Evolutionary conservation across 2,113 vertebrate genomes (phyloP).

Genomic region (Mobula birostris): DNA sequence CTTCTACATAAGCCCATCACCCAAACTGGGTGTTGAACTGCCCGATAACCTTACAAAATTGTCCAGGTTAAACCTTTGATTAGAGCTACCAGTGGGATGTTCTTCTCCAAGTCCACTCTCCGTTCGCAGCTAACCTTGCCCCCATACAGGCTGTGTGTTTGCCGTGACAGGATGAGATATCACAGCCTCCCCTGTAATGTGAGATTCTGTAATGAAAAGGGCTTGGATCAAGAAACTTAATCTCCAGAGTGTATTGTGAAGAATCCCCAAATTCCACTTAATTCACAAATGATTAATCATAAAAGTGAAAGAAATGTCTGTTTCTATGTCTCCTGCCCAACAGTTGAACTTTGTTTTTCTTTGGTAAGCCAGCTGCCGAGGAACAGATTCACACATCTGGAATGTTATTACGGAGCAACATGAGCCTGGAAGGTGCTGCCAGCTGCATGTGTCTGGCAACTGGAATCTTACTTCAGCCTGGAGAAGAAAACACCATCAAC

Average conservation of each 20-base stretch:
- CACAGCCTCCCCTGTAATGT: background rate
- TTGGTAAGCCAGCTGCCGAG: background rate
- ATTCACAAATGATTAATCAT: background rate
- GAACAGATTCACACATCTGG: background rate
- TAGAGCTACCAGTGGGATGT: background rate
- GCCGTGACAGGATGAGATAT: background rate
- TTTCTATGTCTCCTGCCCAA: background rate
- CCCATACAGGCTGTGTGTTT: too few relatives aligned
- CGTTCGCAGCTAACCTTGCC: background rate
- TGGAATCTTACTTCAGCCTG: background rate
- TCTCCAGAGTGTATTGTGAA: background rate
- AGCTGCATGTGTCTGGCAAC: background rate
- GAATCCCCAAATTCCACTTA: background rate
- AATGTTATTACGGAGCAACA: background rate
- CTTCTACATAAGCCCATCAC: too few relatives aligned
- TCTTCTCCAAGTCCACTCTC: background rate
- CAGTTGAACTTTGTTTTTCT: background rate
- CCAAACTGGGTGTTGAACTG: too few relatives aligned
- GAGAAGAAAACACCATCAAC: background rate
- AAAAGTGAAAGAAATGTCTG: background rate
- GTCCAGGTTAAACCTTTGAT: background rate
- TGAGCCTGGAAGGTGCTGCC: background rate
- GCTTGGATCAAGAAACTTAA: background rate
- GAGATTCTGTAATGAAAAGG: background rate
- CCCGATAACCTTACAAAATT: background rate